phyloP scores from a whole-genome alignment of 2,797 vertebrate species.

The Coreius guichenoti region DNA sequence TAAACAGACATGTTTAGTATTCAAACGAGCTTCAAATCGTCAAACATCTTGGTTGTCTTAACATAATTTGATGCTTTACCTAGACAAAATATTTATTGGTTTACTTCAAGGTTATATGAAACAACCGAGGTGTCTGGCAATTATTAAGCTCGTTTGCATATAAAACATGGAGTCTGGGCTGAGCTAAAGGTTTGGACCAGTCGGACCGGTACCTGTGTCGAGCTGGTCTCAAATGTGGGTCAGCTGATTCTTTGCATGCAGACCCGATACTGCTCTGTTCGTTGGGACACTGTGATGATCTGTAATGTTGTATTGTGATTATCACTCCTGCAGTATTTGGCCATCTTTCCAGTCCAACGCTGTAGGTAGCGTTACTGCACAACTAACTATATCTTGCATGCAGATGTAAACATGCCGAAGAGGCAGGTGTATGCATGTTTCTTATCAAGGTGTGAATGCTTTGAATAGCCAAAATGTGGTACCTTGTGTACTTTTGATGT shows the following conservation, averaged over 20 bases:
- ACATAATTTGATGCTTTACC: neutral
- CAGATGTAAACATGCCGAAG: neutral
- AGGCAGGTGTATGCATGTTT: conserved; percentile 25
- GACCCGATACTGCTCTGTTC: neutral
- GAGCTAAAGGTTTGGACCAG: neutral
- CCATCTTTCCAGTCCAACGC: neutral
- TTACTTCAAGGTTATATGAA: neutral
- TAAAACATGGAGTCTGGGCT: neutral
- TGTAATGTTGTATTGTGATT: neutral
- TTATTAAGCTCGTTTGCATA: neutral
- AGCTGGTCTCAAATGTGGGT: conserved; percentile 17
- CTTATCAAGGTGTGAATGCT: conserved; percentile 28
- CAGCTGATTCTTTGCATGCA: conserved; percentile 16
- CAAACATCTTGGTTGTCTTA: neutral
- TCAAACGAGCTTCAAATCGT: neutral
- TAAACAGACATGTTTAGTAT: neutral
- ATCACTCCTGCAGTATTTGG: neutral
- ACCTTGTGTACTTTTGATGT: conserved; percentile 3
- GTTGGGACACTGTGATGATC: neutral
- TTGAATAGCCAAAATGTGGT: neutral
- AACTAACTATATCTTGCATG: neutral
- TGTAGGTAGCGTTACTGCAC: neutral
- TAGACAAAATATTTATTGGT: neutral
- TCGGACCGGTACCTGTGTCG: neutral
- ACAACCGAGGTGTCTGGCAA: neutral